These are phyloP conservation scores for Peribatodes rhomboidaria DNA, from an alignment of 2,888 invertebrate species.

Conservation along the genomic window DNA sequence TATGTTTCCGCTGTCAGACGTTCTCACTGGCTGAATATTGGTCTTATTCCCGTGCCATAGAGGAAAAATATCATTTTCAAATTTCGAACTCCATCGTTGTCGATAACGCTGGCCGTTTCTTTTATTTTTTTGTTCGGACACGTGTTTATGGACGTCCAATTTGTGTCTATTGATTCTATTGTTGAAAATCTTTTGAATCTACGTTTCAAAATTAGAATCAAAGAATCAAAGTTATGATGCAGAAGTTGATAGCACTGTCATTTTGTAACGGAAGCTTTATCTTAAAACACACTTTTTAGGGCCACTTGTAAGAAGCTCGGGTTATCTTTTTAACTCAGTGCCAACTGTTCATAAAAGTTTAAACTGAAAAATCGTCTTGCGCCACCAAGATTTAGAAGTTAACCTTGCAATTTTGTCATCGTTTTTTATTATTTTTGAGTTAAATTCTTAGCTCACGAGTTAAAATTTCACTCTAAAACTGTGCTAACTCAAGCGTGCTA, in stretches of 20 bases:
- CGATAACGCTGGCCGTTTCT: slow-evolving; percentile 51
- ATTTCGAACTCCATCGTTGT: slow-evolving; percentile 41
- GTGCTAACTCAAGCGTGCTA: too few relatives aligned
- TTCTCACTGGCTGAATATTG: slow-evolving; percentile 47
- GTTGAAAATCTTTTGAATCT: slow-evolving; percentile 57
- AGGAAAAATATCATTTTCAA: slow-evolving; percentile 37
- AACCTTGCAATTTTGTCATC: too few relatives aligned
- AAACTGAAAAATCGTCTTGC: too few relatives aligned
- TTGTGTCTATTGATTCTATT: slow-evolving; percentile 78
- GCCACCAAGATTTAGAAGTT: too few relatives aligned
- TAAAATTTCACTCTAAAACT: too few relatives aligned
- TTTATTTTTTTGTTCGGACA: slow-evolving; percentile 68
- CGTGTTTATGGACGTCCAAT: slow-evolving; percentile 79
- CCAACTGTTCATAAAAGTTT: too few relatives aligned
- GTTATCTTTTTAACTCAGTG: too few relatives aligned
- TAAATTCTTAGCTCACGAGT: too few relatives aligned
- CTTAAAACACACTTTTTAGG: neutral
- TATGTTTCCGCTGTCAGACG: slow-evolving; percentile 49
- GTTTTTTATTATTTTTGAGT: too few relatives aligned
- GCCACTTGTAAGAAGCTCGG: too few relatives aligned
- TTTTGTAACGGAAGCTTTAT: neutral
- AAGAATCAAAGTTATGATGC: slow-evolving; percentile 20
- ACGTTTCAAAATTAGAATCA: slow-evolving; percentile 52
- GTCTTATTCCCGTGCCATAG: slow-evolving; percentile 53
- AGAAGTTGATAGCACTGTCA: slow-evolving; percentile 3